These are phyloP conservation scores for Dasysyrphus albostriatus DNA, from an alignment of 2,888 invertebrate species.

Conservation along the genomic window DNA sequence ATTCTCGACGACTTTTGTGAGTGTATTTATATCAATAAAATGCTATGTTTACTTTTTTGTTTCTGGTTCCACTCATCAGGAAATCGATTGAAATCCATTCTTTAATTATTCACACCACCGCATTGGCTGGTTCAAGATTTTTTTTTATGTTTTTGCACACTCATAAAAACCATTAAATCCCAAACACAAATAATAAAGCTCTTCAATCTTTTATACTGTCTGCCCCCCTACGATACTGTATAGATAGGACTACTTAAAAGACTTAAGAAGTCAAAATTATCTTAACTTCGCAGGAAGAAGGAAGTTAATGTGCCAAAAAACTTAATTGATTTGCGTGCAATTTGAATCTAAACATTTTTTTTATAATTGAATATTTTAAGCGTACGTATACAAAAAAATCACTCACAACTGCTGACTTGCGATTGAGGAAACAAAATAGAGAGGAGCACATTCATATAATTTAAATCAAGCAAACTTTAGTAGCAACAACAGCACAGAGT, in stretches of 20 bases:
- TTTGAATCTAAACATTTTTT: constrained; percentile 28
- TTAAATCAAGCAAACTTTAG: neutral
- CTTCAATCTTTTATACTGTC: neutral
- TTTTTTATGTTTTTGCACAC: constrained; percentile 5
- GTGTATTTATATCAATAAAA: constrained; percentile 2
- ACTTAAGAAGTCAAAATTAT: neutral
- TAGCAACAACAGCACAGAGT: neutral
- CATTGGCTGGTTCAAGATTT: constrained; percentile 22
- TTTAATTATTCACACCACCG: constrained; percentile 59
- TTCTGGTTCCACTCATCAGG: neutral
- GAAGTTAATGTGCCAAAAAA: constrained; percentile 53
- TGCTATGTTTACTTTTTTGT: constrained; percentile 11
- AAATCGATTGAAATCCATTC: constrained; percentile 49
- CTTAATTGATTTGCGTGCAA: constrained; percentile 41
- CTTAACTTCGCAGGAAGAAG: constrained; percentile 41
- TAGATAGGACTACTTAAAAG: constrained; percentile 3
- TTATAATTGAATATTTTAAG: constrained; percentile 35
- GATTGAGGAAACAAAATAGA: constrained; percentile 47
- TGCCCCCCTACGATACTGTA: neutral
- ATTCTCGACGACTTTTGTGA: constrained; percentile 23
- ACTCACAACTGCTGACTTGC: constrained; percentile 18
- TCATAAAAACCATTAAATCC: constrained; percentile 5
- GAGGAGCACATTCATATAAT: constrained; percentile 19
- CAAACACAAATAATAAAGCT: constrained; percentile 5
- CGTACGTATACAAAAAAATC: constrained; percentile 1